These are phyloP conservation scores for Papilio gigon DNA, from an alignment of 2,888 invertebrate species.

Conservation along the genomic window DNA sequence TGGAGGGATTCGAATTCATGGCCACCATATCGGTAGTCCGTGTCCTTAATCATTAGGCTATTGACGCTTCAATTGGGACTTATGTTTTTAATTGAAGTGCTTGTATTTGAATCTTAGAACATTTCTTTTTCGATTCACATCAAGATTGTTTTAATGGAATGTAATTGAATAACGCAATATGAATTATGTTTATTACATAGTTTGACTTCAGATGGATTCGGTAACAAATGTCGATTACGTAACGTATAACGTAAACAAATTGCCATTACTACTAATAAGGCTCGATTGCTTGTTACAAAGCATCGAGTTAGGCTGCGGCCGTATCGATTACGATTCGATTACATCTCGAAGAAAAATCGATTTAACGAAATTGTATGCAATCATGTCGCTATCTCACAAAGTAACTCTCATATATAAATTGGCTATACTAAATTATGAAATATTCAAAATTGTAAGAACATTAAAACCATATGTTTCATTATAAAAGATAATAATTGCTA, in stretches of 20 bases:
- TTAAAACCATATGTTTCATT: too few species aligned
- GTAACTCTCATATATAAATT: too few species aligned
- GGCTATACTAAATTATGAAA: background rate
- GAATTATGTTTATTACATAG: background rate
- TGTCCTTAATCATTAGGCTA: too few species aligned
- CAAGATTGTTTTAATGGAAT: background rate
- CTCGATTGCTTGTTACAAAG: conserved; percentile 63
- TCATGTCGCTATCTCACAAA: background rate
- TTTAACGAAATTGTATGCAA: conserved; percentile 15
- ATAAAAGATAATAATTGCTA: too few species aligned
- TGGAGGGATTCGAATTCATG: too few species aligned
- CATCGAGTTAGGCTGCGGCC: conserved; percentile 57
- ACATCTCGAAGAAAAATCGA: background rate
- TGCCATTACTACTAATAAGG: conserved; percentile 55
- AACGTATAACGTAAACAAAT: conserved; percentile 55
- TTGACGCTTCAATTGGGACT: too few species aligned
- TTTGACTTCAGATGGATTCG: conserved; percentile 37
- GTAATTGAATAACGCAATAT: background rate
- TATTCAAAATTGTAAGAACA: background rate
- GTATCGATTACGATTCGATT: conserved; percentile 52
- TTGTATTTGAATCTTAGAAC: background rate
- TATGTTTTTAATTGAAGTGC: too few species aligned
- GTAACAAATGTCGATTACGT: conserved; percentile 47
- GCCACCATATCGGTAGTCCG: too few species aligned
- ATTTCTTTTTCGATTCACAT: background rate